phyloP scores from a whole-genome alignment of 2,113 vertebrate species.

The Tor tambroides region DNA sequence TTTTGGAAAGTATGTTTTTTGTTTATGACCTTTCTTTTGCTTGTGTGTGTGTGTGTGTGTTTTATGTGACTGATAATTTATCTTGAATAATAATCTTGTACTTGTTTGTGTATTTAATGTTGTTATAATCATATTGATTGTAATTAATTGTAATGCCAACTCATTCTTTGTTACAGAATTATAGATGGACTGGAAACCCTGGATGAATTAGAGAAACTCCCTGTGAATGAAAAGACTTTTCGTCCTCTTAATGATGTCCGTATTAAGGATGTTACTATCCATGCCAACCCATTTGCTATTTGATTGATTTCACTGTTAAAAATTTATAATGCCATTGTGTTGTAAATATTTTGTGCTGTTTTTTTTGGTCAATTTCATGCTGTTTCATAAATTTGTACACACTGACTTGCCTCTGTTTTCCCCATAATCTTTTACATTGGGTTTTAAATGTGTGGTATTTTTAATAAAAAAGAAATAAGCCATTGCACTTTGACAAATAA shows the following conservation, averaged over 20 bases:
- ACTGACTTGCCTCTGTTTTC: not conserved
- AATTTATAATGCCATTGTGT: not conserved
- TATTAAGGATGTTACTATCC: conserved; percentile 93
- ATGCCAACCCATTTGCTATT: conserved; percentile 94
- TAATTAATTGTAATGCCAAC: not conserved
- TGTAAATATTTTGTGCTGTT: not conserved
- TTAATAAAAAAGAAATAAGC: not conserved
- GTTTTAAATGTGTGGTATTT: not conserved
- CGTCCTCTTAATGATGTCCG: conserved; percentile 89
- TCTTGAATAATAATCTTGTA: not conserved
- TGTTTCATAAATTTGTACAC: not conserved
- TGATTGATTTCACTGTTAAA: conserved; percentile 61
- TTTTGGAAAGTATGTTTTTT: conserved; percentile 90
- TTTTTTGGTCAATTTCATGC: not conserved
- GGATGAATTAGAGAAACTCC: conserved; percentile 96
- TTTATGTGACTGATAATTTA: not conserved
- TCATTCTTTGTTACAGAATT: conserved; percentile 76
- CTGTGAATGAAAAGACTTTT: conserved; percentile 95
- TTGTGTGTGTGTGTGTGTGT: no score
- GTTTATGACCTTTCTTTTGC: not conserved
- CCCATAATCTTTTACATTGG: not conserved
- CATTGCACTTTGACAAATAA: not conserved
- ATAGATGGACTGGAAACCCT: conserved; percentile 96
- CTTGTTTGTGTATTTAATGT: not conserved
- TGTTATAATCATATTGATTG: not conserved